Percentiles rank a stretch among this genome's conserved stretches.
phyloP scores from a whole-genome alignment of 2,113 vertebrate genomes.

The Turdus rufiventris region DNA sequence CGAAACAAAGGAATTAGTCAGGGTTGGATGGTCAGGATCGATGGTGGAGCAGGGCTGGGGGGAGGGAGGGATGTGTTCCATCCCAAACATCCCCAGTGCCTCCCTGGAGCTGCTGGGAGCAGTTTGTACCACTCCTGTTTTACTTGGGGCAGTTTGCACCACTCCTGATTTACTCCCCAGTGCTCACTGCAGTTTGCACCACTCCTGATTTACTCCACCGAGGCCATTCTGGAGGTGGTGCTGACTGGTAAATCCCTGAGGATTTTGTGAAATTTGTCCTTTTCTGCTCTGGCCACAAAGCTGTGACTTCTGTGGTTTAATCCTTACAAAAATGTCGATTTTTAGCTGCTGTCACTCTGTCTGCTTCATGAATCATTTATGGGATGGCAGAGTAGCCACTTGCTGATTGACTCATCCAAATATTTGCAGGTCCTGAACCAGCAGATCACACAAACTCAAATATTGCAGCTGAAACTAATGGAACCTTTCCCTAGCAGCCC shows the following conservation, averaged over 20 bases:
- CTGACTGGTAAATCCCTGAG: neutral
- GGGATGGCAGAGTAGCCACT: neutral
- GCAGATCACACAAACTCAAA: neutral
- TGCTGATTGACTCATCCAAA: neutral
- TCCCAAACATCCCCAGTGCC: neutral
- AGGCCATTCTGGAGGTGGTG: neutral
- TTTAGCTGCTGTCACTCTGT: neutral
- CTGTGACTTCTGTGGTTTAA: neutral
- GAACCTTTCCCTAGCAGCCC: neutral
- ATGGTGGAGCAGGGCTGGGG: neutral
- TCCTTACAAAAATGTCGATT: neutral
- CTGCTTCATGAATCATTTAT: neutral
- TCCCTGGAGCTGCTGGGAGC: neutral
- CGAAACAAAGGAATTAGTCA: neutral
- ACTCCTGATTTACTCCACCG: neutral
- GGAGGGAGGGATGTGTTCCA: neutral
- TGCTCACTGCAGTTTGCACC: neutral
- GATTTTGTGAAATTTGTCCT: neutral
- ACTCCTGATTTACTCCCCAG: neutral
- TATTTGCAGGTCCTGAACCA: neutral
- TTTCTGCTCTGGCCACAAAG: neutral
- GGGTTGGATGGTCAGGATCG: neutral
- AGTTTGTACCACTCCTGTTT: neutral
- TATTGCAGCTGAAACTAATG: neutral
- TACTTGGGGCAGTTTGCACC: neutral